Percentiles rank a stretch among this genome's conserved stretches.
phyloP scores from a whole-genome alignment of 2,113 vertebrate species.

The Phasianus colchicus region DNA sequence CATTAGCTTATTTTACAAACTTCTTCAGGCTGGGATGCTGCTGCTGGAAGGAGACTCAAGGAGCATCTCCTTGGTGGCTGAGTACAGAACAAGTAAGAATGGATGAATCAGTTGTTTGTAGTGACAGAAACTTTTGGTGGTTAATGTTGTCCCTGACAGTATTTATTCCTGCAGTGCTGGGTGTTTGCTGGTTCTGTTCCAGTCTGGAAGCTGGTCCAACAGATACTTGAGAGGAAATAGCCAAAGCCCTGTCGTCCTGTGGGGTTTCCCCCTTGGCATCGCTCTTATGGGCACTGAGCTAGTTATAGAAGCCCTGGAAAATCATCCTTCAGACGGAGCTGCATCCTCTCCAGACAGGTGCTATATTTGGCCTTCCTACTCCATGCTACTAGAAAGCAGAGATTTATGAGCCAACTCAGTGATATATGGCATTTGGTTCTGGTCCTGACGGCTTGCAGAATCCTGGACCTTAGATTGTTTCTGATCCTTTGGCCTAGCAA shows the following conservation, averaged over 20 bases:
- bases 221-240: background rate
- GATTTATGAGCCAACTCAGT: slow-evolving; percentile 27
- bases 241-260: background rate
- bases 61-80: background rate
- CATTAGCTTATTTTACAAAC: background rate
- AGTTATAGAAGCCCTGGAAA: slow-evolving; percentile 24
- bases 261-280: background rate
- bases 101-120: background rate
- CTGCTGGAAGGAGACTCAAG: background rate
- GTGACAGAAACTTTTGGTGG: background rate
- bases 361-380: slow-evolving; percentile 43
- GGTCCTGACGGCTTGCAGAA: slow-evolving; percentile 27
- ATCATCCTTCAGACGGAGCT: background rate
- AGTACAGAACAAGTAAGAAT: background rate
- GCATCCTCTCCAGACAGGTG: slow-evolving; percentile 59
- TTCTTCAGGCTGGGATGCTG: background rate
- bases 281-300: background rate
- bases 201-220: background rate
- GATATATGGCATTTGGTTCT: slow-evolving; percentile 12
- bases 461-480: slow-evolving; percentile 25
- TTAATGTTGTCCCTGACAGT: background rate
- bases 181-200: slow-evolving; percentile 24
- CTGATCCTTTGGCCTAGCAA: slow-evolving; percentile 39
- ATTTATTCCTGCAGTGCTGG: background rate
- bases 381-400: slow-evolving; percentile 50